phyloP scores from a whole-genome alignment of 2,797 vertebrate genomes.

The Momotus momota region DNA sequence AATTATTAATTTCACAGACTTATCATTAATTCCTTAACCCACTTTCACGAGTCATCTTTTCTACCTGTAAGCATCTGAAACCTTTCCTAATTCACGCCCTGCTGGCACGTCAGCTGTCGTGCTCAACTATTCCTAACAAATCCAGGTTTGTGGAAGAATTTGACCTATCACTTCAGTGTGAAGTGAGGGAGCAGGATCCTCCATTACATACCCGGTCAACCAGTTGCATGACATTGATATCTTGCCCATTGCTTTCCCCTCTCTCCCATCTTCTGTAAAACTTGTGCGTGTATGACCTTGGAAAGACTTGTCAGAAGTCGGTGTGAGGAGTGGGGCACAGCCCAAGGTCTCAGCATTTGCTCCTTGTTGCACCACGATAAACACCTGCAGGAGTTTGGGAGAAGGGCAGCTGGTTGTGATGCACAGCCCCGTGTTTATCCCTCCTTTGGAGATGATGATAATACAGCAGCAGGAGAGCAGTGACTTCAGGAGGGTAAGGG shows the following conservation, averaged over 20 bases:
- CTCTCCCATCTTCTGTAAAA: neutral
- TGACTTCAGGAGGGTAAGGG: neutral
- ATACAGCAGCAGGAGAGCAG: neutral
- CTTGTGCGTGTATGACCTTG: neutral
- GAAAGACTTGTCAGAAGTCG: neutral
- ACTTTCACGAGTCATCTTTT: neutral
- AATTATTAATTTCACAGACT: neutral
- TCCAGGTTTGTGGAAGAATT: neutral
- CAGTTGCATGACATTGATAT: neutral
- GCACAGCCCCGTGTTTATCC: neutral
- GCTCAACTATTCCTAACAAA: neutral
- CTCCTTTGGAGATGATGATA: neutral
- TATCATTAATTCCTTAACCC: neutral
- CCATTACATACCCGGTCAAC: neutral
- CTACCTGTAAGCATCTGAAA: neutral
- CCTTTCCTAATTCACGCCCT: neutral
- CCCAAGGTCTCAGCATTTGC: neutral
- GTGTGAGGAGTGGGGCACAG: neutral
- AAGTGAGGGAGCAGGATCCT: neutral
- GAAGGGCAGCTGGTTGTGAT: rapidly evolving
- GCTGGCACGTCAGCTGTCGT: rapidly evolving
- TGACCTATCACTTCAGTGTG: neutral
- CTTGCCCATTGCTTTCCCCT: neutral
- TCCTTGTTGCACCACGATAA: neutral
- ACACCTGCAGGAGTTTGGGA: neutral